Percentiles rank a stretch among this genome's conserved stretches.
Evolutionary conservation across 2,888 invertebrate genomes (phyloP).

Genomic region (Pheosia gnoma): DNA sequence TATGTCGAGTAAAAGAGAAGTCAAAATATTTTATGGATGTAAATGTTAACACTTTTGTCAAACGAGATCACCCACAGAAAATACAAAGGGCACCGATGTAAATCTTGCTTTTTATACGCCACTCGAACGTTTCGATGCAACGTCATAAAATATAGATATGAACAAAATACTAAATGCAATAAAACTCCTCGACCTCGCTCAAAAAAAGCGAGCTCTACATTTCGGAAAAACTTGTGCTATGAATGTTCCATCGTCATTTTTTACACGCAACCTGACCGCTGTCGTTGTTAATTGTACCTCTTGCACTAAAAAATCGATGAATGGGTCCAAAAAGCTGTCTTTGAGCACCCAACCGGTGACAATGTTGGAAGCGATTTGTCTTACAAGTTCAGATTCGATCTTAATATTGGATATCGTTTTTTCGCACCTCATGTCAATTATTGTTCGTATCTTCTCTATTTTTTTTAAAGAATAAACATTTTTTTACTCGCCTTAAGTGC

Average conservation of each 20-base stretch:
- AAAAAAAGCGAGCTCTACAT: conserved; percentile 54
- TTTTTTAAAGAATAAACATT: conserved; percentile 22
- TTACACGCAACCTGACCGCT: conserved; percentile 75
- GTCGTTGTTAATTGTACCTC: conserved; percentile 75
- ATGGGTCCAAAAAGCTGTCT: conserved; percentile 57
- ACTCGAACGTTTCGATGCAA: conserved; percentile 59
- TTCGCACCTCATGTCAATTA: conserved; percentile 72
- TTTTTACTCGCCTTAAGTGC: conserved; percentile 32
- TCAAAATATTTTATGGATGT: conserved; percentile 82
- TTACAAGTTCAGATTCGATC: conserved; percentile 74
- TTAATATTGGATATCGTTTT: conserved; percentile 67
- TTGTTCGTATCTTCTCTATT: conserved; percentile 27
- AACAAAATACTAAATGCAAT: conserved; percentile 72
- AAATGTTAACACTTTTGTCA: conserved; percentile 82
- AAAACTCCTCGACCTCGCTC: conserved; percentile 60
- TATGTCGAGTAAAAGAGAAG: conserved; percentile 70
- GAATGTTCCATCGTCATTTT: conserved; percentile 57
- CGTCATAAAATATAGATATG: conserved; percentile 77
- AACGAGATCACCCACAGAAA: conserved; percentile 71
- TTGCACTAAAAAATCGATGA: conserved; percentile 74
- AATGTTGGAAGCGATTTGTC: conserved; percentile 77
- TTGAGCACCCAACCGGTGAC: conserved; percentile 74
- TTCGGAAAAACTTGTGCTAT: conserved; percentile 59
- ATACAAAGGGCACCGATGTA: conserved; percentile 74
- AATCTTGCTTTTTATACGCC: conserved; percentile 69